Evolutionary conservation across 2,113 vertebrate genomes (phyloP).

Genomic region (Bombycilla garrulus): DNA sequence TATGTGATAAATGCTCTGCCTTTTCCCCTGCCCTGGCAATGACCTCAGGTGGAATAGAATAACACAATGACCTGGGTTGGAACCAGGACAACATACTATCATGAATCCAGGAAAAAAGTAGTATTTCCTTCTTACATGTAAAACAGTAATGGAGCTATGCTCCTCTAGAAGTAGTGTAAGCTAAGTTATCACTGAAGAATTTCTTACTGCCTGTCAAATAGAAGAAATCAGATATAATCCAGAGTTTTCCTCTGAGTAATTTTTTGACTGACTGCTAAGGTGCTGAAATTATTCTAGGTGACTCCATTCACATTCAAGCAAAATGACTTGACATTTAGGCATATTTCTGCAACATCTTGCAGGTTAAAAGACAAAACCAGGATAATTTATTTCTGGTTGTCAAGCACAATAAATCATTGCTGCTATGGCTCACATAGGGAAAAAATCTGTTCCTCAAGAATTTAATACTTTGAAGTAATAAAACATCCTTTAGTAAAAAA

Average conservation of each 20-base stretch:
- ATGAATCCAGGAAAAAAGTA: not conserved
- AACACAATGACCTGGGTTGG: not conserved
- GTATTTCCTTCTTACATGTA: not conserved
- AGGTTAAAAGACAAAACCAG: not conserved
- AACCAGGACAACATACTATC: not conserved
- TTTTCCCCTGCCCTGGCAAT: not conserved
- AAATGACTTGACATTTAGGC: constrained; percentile 8
- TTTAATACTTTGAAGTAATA: not conserved
- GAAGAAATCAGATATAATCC: not conserved
- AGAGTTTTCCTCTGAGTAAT: not conserved
- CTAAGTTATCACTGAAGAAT: not conserved
- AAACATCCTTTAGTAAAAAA: not conserved
- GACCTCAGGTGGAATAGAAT: not conserved
- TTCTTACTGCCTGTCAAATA: not conserved
- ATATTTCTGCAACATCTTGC: not conserved
- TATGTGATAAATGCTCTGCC: too few species aligned
- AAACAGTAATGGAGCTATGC: not conserved
- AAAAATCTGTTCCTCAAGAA: not conserved
- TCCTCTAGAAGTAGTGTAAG: not conserved
- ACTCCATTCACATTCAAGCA: not conserved
- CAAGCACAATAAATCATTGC: not conserved
- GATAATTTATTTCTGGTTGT: constrained; percentile 7
- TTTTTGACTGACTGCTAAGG: not conserved
- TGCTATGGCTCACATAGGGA: not conserved
- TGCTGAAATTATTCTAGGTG: not conserved